These are phyloP conservation scores for Eospalax fontanierii DNA, from an alignment of 2,797 vertebrate genomes.

Conservation along the genomic window DNA sequence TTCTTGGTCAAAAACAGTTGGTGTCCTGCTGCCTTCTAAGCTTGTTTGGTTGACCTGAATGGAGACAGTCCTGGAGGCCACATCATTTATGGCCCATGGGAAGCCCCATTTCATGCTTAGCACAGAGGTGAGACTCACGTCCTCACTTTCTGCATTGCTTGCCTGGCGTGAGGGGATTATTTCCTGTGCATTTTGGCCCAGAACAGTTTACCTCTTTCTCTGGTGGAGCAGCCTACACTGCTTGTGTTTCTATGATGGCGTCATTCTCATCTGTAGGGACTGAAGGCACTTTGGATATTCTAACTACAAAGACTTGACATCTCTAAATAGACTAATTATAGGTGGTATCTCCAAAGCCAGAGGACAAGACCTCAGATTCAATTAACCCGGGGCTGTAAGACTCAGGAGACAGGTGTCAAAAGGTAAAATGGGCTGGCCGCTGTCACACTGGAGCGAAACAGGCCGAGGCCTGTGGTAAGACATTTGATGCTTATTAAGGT, in stretches of 20 bases:
- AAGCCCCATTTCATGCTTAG: not conserved
- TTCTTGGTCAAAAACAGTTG: not conserved
- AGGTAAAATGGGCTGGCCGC: not conserved
- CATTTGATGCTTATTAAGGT: slow-evolving; percentile 30
- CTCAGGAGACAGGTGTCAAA: not conserved
- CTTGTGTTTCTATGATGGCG: not conserved
- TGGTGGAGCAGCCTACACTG: not conserved
- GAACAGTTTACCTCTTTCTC: not conserved
- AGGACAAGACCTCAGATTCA: slow-evolving; percentile 15
- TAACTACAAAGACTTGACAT: slow-evolving; percentile 47
- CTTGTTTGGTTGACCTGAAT: not conserved
- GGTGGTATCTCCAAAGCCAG: slow-evolving; percentile 1
- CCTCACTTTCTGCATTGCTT: not conserved
- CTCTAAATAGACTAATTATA: slow-evolving; percentile 65
- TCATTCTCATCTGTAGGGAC: not conserved
- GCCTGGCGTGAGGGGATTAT: not conserved
- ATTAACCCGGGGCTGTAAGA: slow-evolving; percentile 10
- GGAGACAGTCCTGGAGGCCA: not conserved
- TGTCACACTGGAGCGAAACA: not conserved
- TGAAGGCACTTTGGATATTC: slow-evolving; percentile 25
- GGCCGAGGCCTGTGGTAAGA: not conserved
- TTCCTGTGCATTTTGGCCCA: not conserved
- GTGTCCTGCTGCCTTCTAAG: slow-evolving; percentile 13
- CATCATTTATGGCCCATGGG: not conserved
- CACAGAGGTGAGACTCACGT: not conserved